Conservation (phyloP, 2,113 vertebrate genomes). For the Pangasianodon gigas region DNA sequence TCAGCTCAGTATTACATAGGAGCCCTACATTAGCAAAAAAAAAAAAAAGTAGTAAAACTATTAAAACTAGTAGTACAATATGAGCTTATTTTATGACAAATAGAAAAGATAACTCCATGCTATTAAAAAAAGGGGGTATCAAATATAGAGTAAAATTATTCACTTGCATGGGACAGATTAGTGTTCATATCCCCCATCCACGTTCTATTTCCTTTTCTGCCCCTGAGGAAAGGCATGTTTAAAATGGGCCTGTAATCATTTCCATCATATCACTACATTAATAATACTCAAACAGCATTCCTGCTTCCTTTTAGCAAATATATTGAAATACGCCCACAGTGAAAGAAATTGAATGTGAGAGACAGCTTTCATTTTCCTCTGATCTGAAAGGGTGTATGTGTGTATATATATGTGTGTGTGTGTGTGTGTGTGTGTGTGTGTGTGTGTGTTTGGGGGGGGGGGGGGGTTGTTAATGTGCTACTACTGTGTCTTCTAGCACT, state of each 20-base stretch:
- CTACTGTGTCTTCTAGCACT: conserved; percentile 55
- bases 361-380: conserved; percentile 52
- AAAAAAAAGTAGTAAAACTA: background rate
- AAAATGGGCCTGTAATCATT: conserved; percentile 50
- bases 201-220: conserved; percentile 40
- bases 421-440: background rate
- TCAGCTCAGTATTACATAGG: background rate
- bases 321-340: conserved; percentile 49
- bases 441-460: background rate
- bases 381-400: conserved; percentile 53
- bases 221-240: conserved; percentile 47
- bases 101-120: conserved; percentile 25
- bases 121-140: conserved; percentile 42
- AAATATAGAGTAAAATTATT: conserved; percentile 49
- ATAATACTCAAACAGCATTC: conserved; percentile 50
- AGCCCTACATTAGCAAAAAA: background rate
- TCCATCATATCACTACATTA: conserved; percentile 59
- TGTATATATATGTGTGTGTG: background rate
- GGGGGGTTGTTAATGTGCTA: conserved; percentile 52
- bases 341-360: conserved; percentile 51
- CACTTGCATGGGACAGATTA: conserved; percentile 45
- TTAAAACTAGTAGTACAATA: background rate
- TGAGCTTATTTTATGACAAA: background rate
- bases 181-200: conserved; percentile 26
- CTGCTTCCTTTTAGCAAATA: conserved; percentile 55